A percentile compares a stretch with the other conserved stretches of the same genome.
phyloP scores from a whole-genome alignment of 2,888 invertebrate species.

The Eilema caniola region DNA sequence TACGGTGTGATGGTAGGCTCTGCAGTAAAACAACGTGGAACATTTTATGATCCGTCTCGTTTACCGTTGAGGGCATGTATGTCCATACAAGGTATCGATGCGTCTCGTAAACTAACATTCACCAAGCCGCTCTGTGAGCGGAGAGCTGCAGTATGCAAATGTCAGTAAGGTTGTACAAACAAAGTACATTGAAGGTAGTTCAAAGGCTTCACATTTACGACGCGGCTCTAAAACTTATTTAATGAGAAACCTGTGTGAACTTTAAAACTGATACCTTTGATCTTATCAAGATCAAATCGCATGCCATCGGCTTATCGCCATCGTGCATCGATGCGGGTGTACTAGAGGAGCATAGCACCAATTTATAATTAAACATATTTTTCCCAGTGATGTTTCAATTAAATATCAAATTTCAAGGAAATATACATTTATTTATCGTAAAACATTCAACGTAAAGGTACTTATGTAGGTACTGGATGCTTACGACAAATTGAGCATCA shows the following conservation, averaged over 20 bases:
- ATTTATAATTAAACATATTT: not conserved
- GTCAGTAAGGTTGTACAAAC: constrained; percentile 1
- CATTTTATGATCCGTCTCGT: constrained; percentile 18
- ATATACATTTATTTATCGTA: not conserved
- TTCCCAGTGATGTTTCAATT: not conserved
- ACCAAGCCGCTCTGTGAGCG: not conserved
- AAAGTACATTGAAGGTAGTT: not conserved
- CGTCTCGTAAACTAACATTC: not conserved
- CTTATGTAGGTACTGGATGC: too few species aligned
- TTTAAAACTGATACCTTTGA: not conserved
- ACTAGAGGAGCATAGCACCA: not conserved
- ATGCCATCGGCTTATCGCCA: too few species aligned
- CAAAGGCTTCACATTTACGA: not conserved
- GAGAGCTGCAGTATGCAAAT: constrained; percentile 1
- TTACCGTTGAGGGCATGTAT: constrained; percentile 3
- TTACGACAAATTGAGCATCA: too few species aligned
- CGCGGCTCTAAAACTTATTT: not conserved
- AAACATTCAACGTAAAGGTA: too few species aligned
- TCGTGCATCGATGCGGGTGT: not conserved
- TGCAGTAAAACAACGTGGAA: constrained; percentile 19
- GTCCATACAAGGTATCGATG: constrained; percentile 12
- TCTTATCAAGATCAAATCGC: not conserved
- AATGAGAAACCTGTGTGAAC: not conserved
- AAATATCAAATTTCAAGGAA: not conserved
- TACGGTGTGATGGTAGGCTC: constrained; percentile 12